Percentiles rank a stretch among this genome's conserved stretches.
phyloP scores from a whole-genome alignment of 1,140 invertebrate genomes.

The Pissodes strobi region DNA sequence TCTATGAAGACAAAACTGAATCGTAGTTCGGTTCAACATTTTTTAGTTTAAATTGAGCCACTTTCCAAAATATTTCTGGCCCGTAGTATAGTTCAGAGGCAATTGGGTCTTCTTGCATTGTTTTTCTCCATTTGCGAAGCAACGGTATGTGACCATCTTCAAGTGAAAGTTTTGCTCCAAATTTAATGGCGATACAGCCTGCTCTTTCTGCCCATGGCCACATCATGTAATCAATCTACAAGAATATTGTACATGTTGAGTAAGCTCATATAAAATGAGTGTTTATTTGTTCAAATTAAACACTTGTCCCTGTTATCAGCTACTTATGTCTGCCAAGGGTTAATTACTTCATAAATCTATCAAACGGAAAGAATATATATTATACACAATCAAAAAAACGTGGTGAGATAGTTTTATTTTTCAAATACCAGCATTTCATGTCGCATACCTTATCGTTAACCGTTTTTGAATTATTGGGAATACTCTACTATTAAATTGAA shows the following conservation, averaged over 20 bases:
- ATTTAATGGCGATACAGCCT: conserved; percentile 60
- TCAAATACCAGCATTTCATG: too few relatives aligned
- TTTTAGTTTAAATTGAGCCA: conserved; percentile 41
- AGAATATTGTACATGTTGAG: not conserved
- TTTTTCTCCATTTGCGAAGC: conserved; percentile 65
- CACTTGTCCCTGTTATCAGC: too few relatives aligned
- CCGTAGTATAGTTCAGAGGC: conserved; percentile 43
- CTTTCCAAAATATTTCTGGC: conserved; percentile 46
- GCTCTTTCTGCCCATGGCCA: conserved; percentile 86
- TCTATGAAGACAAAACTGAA: conserved; percentile 34
- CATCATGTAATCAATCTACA: conserved; percentile 77
- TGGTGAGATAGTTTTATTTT: too few relatives aligned
- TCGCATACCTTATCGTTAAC: too few relatives aligned
- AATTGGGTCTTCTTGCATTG: conserved; percentile 69
- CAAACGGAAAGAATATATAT: too few relatives aligned
- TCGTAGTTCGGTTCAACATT: conserved; percentile 43
- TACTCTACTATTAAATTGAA: too few relatives aligned
- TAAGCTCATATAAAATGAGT: not conserved
- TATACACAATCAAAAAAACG: too few relatives aligned
- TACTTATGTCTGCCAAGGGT: too few relatives aligned
- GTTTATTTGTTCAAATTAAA: too few relatives aligned
- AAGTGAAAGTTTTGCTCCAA: conserved; percentile 62
- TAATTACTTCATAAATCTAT: too few relatives aligned
- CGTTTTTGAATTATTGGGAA: too few relatives aligned
- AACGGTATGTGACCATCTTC: conserved; percentile 43